Conservation (phyloP, 2,888 invertebrate genomes). For the Euspilapteryx auroguttella region DNA sequence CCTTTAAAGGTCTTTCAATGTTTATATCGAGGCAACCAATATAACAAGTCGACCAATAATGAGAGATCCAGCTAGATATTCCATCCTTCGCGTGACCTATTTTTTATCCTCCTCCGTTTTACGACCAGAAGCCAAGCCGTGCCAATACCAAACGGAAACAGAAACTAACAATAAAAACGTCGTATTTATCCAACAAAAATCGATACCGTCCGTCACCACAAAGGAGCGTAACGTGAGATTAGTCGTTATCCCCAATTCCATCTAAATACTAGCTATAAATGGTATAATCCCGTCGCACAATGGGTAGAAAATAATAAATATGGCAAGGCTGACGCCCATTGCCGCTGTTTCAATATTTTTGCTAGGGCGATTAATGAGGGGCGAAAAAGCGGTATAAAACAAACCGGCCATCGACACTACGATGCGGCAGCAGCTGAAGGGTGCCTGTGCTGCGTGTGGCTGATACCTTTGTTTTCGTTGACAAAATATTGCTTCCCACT, state of each 20-base stretch:
- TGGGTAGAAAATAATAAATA: slow-evolving; percentile 54
- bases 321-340: slow-evolving; percentile 12
- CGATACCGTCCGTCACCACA: slow-evolving; percentile 13
- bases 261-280: slow-evolving; percentile 58
- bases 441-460: slow-evolving; percentile 10
- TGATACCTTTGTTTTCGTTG: too few species aligned
- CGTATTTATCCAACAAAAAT: slow-evolving; percentile 3
- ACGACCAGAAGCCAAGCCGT: too few species aligned
- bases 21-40: too few species aligned
- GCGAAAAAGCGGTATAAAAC: slow-evolving; percentile 31
- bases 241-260: slow-evolving; percentile 57
- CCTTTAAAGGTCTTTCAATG: too few species aligned
- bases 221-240: slow-evolving; percentile 37
- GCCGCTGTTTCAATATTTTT: slow-evolving; percentile 40
- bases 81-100: too few species aligned
- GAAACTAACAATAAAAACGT: too few species aligned
- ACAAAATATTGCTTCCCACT: too few species aligned
- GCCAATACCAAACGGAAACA: too few species aligned
- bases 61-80: too few species aligned
- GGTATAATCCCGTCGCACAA: slow-evolving; percentile 47
- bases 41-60: too few species aligned
- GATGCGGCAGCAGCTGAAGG: slow-evolving; percentile 8
- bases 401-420: slow-evolving; percentile 41
- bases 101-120: too few species aligned
- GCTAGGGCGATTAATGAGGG: slow-evolving; percentile 39